Percentiles rank a stretch among this genome's conserved stretches.
Evolutionary conservation across 2,797 vertebrate genomes (phyloP).

Genomic region (Oreonectes daqikongensis): DNA sequence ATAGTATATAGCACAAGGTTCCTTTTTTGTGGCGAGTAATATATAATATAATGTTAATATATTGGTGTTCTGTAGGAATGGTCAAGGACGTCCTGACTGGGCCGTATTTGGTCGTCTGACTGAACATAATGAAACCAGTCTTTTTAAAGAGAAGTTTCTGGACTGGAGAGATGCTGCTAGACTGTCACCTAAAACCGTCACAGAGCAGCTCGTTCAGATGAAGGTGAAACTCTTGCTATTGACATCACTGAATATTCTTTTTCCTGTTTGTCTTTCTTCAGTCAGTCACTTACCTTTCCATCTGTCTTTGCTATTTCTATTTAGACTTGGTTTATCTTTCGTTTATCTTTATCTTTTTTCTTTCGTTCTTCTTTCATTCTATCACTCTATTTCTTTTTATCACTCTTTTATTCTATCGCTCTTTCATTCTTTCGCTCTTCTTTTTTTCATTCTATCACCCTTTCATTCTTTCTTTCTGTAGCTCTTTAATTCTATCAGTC

Average conservation of each 20-base stretch:
- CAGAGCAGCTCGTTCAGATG: constrained; percentile 78
- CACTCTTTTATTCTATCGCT: neutral
- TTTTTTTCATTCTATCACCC: neutral
- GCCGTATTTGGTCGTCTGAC: constrained; percentile 95
- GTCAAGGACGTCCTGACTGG: constrained; percentile 96
- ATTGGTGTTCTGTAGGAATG: constrained; percentile 79
- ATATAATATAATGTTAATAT: neutral
- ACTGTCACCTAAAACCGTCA: constrained; percentile 77
- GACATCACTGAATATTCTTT: too few relatives aligned
- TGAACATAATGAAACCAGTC: constrained; percentile 93
- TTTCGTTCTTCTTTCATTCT: neutral
- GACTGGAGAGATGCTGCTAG: constrained; percentile 91
- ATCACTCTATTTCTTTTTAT: too few relatives aligned
- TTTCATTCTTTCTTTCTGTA: too few relatives aligned
- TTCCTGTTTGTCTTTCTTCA: too few relatives aligned
- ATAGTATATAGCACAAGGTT: too few relatives aligned
- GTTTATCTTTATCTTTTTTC: neutral
- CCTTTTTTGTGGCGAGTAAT: neutral
- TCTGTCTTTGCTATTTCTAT: neutral
- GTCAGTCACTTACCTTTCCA: too few relatives aligned
- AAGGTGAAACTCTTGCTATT: constrained; percentile 74
- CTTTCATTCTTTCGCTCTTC: neutral
- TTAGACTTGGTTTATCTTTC: neutral
- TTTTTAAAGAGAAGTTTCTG: constrained; percentile 97
- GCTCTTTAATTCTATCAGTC: too few relatives aligned